Conservation (phyloP, 2,888 invertebrate genomes). For the Eristalis arbustorum region DNA sequence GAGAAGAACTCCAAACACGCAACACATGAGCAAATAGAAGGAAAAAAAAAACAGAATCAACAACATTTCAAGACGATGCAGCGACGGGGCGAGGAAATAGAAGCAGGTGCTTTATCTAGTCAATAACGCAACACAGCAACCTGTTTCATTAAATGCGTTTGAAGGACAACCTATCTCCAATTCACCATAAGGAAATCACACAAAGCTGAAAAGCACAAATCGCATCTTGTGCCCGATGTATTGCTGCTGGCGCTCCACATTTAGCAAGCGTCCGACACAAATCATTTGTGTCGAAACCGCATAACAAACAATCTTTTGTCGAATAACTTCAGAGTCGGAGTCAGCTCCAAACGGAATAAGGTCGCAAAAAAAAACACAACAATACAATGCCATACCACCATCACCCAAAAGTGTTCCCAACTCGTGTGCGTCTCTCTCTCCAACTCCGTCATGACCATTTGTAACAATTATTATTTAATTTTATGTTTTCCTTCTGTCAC, state of each 20-base stretch:
- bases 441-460: conserved; percentile 20
- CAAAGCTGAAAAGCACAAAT: neutral
- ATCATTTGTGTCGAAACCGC: neutral
- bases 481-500: conserved; percentile 16
- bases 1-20: neutral
- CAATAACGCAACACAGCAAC: neutral
- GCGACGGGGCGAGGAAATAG: neutral
- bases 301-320: neutral
- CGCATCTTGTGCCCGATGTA: neutral
- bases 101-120: neutral
- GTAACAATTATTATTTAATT: conserved; percentile 51
- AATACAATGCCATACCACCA: too few species aligned
- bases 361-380: neutral
- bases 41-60: neutral
- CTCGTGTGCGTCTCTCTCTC: neutral
- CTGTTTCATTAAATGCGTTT: neutral
- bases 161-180: neutral
- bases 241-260: neutral
- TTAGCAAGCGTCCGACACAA: neutral
- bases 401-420: neutral
- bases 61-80: neutral
- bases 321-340: neutral
- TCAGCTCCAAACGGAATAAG: neutral
- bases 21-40: neutral
- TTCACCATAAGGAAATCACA: neutral